These are phyloP conservation scores for Koerneria pararmatus DNA, from an alignment of 2,888 invertebrate genomes.

Conservation along the genomic window DNA sequence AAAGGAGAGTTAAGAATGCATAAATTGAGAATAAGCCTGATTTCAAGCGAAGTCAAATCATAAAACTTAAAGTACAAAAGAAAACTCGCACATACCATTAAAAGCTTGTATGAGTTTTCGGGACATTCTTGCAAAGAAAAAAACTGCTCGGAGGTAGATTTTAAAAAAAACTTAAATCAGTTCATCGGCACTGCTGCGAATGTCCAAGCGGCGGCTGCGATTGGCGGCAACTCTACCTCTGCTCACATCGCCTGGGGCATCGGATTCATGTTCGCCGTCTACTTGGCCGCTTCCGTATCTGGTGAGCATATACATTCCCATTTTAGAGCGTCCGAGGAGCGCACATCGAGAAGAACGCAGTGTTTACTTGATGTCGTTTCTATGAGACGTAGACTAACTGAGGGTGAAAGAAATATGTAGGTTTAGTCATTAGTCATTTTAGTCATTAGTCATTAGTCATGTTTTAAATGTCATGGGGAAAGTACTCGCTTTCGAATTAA, in stretches of 20 bases:
- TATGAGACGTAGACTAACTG: too few relatives aligned
- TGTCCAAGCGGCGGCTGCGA: slow-evolving; percentile 30
- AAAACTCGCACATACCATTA: too few relatives aligned
- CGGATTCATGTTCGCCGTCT: slow-evolving; percentile 44
- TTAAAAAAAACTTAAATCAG: slow-evolving; percentile 25
- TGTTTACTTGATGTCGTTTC: too few relatives aligned
- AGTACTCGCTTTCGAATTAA: too few relatives aligned
- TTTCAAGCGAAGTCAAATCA: neutral
- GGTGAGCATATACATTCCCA: slow-evolving; percentile 24
- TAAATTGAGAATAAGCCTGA: slow-evolving; percentile 2
- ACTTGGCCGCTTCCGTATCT: slow-evolving; percentile 38
- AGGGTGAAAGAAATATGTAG: too few relatives aligned
- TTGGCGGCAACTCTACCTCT: slow-evolving; percentile 29
- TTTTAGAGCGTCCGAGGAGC: too few relatives aligned
- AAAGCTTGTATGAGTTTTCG: too few relatives aligned
- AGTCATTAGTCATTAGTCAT: too few relatives aligned
- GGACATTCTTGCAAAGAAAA: neutral
- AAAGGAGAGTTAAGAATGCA: neutral
- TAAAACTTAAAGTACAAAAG: too few relatives aligned
- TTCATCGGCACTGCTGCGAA: slow-evolving; percentile 45
- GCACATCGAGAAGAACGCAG: too few relatives aligned
- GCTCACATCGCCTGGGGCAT: slow-evolving; percentile 46
- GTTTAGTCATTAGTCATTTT: too few relatives aligned
- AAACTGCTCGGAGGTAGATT: neutral
- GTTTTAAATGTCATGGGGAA: too few relatives aligned